These are phyloP conservation scores for Lacerta viridis DNA, from an alignment of 2,797 vertebrate species.

Conservation along the genomic window DNA sequence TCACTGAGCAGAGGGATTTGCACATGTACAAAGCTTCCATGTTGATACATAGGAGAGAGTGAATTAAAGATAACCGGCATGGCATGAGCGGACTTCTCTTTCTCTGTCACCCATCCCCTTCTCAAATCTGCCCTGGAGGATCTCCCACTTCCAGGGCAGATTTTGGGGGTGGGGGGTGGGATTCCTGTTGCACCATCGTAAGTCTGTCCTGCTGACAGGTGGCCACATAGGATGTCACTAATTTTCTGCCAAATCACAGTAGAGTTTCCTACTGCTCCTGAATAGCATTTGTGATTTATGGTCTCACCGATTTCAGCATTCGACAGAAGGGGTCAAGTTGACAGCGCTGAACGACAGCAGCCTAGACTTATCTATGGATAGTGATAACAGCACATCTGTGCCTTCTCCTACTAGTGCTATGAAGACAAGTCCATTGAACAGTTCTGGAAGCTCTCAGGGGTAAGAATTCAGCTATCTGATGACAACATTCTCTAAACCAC, in stretches of 20 bases:
- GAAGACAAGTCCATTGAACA: conserved; percentile 85
- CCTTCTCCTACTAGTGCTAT: conserved; percentile 88
- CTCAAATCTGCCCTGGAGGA: too few relatives aligned
- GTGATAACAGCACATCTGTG: conserved; percentile 94
- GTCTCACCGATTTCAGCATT: conserved; percentile 82
- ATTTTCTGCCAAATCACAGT: not conserved
- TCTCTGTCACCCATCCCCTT: too few relatives aligned
- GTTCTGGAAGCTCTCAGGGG: conserved; percentile 87
- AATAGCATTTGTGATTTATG: conserved; percentile 38
- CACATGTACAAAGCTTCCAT: not conserved
- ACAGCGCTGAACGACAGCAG: conserved; percentile 86
- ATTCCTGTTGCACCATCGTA: too few relatives aligned
- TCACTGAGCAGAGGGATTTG: not conserved
- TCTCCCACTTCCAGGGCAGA: too few relatives aligned
- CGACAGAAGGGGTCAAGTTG: conserved; percentile 84
- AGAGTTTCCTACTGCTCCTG: not conserved
- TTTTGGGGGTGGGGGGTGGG: too few relatives aligned
- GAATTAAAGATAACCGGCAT: too few relatives aligned
- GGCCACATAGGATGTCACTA: too few relatives aligned
- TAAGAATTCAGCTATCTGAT: conserved; percentile 64
- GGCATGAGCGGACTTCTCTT: too few relatives aligned
- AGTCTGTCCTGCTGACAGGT: too few relatives aligned
- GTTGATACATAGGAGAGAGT: not conserved
- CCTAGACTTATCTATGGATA: conserved; percentile 90
- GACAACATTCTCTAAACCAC: not conserved